Evolutionary conservation across 1,140 invertebrate genomes (phyloP).

Genomic region (Potamilus streckersoni): DNA sequence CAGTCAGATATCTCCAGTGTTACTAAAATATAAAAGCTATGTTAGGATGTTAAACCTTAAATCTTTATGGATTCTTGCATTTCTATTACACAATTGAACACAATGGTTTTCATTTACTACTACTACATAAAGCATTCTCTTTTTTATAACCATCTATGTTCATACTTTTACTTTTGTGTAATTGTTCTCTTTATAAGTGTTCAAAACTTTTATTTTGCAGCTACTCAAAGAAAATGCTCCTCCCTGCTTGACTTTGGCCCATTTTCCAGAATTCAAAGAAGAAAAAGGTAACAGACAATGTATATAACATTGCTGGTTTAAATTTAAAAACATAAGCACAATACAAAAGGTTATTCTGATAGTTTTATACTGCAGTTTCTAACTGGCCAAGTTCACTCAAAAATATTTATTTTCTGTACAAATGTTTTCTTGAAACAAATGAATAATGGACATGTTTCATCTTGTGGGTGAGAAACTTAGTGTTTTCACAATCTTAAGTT

Average conservation of each 20-base stretch:
- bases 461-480: too few relatives aligned
- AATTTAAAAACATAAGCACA: neutral
- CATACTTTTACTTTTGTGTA: neutral
- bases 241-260: slow-evolving; percentile 85
- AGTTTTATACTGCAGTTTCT: neutral
- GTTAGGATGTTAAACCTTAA: too few relatives aligned
- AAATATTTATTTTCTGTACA: neutral
- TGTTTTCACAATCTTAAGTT: too few relatives aligned
- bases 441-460: too few relatives aligned
- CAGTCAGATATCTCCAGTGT: too few relatives aligned
- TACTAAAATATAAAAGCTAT: too few relatives aligned
- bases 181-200: neutral
- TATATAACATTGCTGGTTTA: neutral
- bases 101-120: neutral
- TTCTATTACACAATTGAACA: neutral
- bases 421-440: too few relatives aligned
- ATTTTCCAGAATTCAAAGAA: slow-evolving; percentile 83
- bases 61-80: too few relatives aligned
- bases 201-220: slow-evolving; percentile 65
- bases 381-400: neutral
- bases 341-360: neutral
- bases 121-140: neutral
- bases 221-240: slow-evolving; percentile 92
- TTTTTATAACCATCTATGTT: neutral
- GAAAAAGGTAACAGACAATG: slow-evolving; percentile 73